Conservation (phyloP, 2,888 invertebrate genomes). For the Troides helena region DNA sequence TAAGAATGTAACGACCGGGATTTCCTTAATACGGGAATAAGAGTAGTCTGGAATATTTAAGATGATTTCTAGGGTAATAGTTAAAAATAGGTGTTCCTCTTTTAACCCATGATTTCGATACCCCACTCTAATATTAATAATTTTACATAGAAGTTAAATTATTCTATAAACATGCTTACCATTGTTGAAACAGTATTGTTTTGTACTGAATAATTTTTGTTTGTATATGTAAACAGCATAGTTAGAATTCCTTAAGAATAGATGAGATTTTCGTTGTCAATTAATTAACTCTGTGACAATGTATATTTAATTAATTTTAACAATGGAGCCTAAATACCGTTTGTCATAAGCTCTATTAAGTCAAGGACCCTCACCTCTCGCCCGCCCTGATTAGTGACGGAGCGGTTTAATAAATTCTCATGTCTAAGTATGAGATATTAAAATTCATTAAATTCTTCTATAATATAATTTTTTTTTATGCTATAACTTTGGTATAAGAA, state of each 20-base stretch:
- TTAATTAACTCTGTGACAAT: constrained; percentile 4
- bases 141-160: too few relatives aligned
- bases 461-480: too few relatives aligned
- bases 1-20: constrained; percentile 22
- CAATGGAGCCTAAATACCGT: constrained; percentile 20
- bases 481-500: too few relatives aligned
- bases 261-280: not conserved
- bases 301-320: constrained; percentile 18
- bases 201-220: too few relatives aligned
- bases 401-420: constrained; percentile 23
- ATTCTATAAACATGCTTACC: too few relatives aligned
- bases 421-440: not conserved
- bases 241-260: too few relatives aligned
- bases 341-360: constrained; percentile 28
- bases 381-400: constrained; percentile 19
- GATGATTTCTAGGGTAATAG: too few relatives aligned
- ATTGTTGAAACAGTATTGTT: too few relatives aligned
- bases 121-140: too few relatives aligned
- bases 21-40: constrained; percentile 20
- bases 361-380: constrained; percentile 21
- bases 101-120: too few relatives aligned
- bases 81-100: too few relatives aligned
- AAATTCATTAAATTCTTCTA: not conserved
- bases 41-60: constrained; percentile 2
- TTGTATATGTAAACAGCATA: too few relatives aligned